Evolutionary conservation across 2,888 invertebrate species (phyloP).

Genomic region (Tetragonula carbonaria): DNA sequence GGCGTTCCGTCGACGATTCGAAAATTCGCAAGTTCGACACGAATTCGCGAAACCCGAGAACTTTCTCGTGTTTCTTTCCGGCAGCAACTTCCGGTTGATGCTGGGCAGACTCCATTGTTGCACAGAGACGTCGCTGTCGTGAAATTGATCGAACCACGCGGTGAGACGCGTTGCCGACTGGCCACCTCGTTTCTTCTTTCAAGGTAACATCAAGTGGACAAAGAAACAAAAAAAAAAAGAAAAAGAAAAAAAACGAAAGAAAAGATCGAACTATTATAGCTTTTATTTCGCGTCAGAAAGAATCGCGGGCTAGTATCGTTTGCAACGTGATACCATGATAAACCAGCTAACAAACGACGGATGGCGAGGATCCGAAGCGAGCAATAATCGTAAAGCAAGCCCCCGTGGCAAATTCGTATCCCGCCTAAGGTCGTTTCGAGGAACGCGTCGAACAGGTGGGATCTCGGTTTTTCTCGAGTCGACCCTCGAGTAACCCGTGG

Average conservation of each 20-base stretch:
- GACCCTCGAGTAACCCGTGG: constrained; percentile 5
- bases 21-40: constrained; percentile 42
- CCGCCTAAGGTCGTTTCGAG: constrained; percentile 1
- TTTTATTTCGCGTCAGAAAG: too few species aligned
- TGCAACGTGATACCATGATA: neutral
- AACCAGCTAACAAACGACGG: neutral
- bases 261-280: too few species aligned
- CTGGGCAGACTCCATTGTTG: neutral
- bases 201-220: too few species aligned
- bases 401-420: neutral
- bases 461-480: neutral
- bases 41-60: constrained; percentile 46
- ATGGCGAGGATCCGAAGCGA: neutral
- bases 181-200: neutral
- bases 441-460: constrained; percentile 2
- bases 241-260: too few species aligned
- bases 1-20: constrained; percentile 13
- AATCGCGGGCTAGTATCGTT: neutral
- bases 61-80: constrained; percentile 34
- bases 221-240: too few species aligned
- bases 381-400: constrained; percentile 23
- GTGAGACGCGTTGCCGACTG: constrained; percentile 21
- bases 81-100: constrained; percentile 30
- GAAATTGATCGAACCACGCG: constrained; percentile 44
- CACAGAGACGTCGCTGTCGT: neutral